Conservation (phyloP, 2,797 vertebrate genomes). For the Enteromius trimaculatus region DNA sequence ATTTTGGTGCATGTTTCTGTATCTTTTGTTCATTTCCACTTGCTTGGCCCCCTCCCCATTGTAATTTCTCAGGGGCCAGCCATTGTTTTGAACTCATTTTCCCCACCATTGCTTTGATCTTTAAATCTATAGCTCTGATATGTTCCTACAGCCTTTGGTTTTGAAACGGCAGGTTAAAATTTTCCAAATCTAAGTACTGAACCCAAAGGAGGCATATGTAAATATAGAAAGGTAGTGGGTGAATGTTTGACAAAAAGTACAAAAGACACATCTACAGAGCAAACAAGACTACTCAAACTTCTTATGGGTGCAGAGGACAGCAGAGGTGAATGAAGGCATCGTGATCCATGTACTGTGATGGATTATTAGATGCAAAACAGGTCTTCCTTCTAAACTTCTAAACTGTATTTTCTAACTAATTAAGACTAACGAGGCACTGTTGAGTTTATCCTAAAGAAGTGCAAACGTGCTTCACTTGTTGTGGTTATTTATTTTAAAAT, state of each 20-base stretch:
- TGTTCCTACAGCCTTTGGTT: background rate
- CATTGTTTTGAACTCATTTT: conserved; percentile 17
- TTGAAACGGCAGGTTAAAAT: background rate
- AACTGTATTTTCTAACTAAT: too few species aligned
- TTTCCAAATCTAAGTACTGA: background rate
- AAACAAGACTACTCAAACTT: background rate
- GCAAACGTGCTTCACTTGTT: too few species aligned
- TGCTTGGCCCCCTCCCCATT: conserved; percentile 48
- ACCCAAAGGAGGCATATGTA: background rate
- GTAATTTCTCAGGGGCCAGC: conserved; percentile 47
- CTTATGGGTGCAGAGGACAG: background rate
- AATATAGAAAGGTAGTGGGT: background rate
- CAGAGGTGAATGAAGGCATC: background rate
- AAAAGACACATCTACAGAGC: background rate
- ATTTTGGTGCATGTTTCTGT: conserved; percentile 61
- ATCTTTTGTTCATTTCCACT: conserved; percentile 50
- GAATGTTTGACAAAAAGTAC: background rate
- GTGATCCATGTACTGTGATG: background rate
- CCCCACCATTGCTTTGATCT: conserved; percentile 14
- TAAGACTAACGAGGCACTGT: too few species aligned
- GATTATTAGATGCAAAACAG: background rate
- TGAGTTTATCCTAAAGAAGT: too few species aligned
- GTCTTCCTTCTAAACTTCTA: background rate
- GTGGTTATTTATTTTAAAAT: too few species aligned
- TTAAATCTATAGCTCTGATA: background rate